A percentile compares a stretch with the other conserved stretches of the same genome.
Evolutionary conservation across 2,888 invertebrate genomes (phyloP).

Genomic region (Pycnomerus fuliginosus): DNA sequence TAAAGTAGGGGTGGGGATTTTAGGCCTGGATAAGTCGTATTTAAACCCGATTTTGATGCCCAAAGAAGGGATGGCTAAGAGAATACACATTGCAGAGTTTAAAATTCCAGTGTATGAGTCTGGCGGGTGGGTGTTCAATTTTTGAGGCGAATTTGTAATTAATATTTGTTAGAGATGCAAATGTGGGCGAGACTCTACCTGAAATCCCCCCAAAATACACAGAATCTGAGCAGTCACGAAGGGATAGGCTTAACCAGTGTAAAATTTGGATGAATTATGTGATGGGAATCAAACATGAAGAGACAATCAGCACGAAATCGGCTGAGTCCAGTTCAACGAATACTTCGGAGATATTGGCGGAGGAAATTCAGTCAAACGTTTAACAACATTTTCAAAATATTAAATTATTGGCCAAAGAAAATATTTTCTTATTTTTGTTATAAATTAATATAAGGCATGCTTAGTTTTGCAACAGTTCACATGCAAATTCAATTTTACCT

Average conservation of each 20-base stretch:
- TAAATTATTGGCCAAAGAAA: too few species aligned
- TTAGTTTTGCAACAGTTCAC: too few species aligned
- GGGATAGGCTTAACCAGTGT: conserved; percentile 37
- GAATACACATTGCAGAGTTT: conserved; percentile 8
- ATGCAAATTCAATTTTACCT: too few species aligned
- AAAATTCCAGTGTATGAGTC: conserved; percentile 9
- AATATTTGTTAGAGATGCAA: conserved; percentile 35
- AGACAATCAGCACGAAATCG: too few species aligned
- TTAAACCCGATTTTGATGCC: conserved; percentile 60
- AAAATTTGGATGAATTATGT: conserved; percentile 15
- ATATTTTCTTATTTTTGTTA: too few species aligned
- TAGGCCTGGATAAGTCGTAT: conserved; percentile 58
- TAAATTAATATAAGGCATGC: too few species aligned
- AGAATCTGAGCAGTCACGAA: conserved; percentile 34
- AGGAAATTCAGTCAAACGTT: too few species aligned
- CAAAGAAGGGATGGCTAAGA: conserved; percentile 38
- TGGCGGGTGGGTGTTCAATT: conserved; percentile 3
- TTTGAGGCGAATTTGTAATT: neutral
- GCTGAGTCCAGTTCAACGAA: too few species aligned
- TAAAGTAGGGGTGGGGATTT: conserved; percentile 59
- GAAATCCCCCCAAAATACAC: conserved; percentile 33
- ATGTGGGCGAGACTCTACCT: conserved; percentile 37
- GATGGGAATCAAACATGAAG: conserved; percentile 1
- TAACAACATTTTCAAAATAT: too few species aligned
- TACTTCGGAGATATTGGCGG: too few species aligned